A percentile compares a stretch with the other conserved stretches of the same genome.
Evolutionary conservation across 2,113 vertebrate genomes (phyloP).

Genomic region (Neolamprologus longior): DNA sequence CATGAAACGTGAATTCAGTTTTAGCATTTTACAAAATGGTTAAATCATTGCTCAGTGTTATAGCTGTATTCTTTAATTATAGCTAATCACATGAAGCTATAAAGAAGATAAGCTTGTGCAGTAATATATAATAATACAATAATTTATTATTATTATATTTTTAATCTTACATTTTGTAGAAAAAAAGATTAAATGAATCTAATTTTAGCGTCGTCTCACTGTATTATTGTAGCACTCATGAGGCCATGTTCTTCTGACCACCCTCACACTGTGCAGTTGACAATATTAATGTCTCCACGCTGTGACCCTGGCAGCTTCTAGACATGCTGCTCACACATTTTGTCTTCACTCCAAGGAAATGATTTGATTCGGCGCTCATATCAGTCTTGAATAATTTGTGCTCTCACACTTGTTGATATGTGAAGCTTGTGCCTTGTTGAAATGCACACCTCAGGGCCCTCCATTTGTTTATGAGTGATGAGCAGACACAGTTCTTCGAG

Average conservation of each 20-base stretch:
- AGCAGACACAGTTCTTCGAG: neutral
- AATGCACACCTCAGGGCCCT: slow-evolving; percentile 2
- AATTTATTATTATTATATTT: neutral
- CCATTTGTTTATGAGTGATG: slow-evolving; percentile 14
- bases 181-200: neutral
- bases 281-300: slow-evolving; percentile 16
- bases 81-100: neutral
- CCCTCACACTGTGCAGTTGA: neutral
- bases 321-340: neutral
- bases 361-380: slow-evolving; percentile 25
- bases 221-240: neutral
- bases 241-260: neutral
- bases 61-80: neutral
- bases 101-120: neutral
- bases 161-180: neutral
- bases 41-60: neutral
- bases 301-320: slow-evolving; percentile 3
- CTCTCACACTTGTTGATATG: neutral
- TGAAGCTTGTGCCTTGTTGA: neutral
- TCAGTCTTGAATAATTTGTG: slow-evolving; percentile 35
- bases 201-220: neutral
- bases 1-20: neutral
- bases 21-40: slow-evolving; percentile 1
- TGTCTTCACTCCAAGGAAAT: neutral
- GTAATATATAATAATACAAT: neutral